Evolutionary conservation across 2,888 invertebrate species (phyloP), one percentile per base, ranked within the genome.

Genomic region (Tolmerus cingulatus): DNA sequence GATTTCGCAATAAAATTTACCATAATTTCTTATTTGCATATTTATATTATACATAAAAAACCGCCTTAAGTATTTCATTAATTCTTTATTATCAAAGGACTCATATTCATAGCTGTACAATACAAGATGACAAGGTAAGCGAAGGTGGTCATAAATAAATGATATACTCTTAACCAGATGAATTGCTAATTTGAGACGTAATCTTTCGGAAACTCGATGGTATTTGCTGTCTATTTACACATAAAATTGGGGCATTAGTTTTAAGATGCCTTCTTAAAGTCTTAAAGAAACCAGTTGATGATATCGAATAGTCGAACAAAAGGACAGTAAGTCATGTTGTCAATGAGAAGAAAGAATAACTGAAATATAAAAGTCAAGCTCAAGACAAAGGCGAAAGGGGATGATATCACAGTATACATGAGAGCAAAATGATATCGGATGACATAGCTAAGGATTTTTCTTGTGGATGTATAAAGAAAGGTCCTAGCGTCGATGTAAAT

Each of bases 331-430:
- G 46, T 43, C n/a, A 16, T 14, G 16, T 23, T 23, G 23, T 37
- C 19, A 37, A 5, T 66, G 19, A 40, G 37, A 84, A 40, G 19
- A 55, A 57, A 23, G 74, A 57, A 84, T 40, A 30, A 84, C 19
- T 19, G 66, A 84, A 74, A 30, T 66, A 66, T 19, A 19, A 74
- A 37, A 37, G 23, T 79, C 7, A 37, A 74, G 37, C 34, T 46
- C 57, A 66, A 40, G 14, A 84, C 37, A 23, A 23, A 74, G 23
- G 27, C 19, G 37, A 66, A 23, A 40, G 27, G 37, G 19, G 9
- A 84, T 84, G 84, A 84, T 84, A 84, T 84, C 84, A 84, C 84
- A 84, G 74, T 66, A 37, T n/a, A 84, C 14, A 37, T 66, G 84
- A 84, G 84, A 66, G 14, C 43, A 46, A 74, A 84, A 84, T 84